Conservation (phyloP, 1,140 invertebrate genomes). For the Cherax quadricarinatus region DNA sequence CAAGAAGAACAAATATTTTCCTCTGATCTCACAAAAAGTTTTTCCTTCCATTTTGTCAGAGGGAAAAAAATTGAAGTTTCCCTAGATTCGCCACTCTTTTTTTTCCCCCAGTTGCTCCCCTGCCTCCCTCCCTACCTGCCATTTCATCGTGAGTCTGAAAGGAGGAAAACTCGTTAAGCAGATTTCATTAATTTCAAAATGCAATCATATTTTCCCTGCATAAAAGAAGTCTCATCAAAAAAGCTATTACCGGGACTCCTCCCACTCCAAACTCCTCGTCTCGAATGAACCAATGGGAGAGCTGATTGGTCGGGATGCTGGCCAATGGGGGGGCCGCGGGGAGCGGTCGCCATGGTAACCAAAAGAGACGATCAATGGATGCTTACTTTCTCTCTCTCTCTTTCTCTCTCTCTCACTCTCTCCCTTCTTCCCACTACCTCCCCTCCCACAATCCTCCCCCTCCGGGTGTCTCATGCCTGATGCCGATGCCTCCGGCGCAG, state of each 20-base stretch:
- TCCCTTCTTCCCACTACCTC: neutral
- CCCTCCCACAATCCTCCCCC: neutral
- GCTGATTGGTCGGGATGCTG: constrained; percentile 51
- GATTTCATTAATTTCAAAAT: constrained; percentile 74
- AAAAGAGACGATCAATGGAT: constrained; percentile 70
- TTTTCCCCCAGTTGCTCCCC: neutral
- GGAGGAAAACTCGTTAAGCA: constrained; percentile 72
- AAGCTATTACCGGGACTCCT: constrained; percentile 70
- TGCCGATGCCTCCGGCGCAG: neutral
- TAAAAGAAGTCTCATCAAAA: constrained; percentile 74
- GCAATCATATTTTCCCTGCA: constrained; percentile 74
- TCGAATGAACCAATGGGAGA: constrained; percentile 51
- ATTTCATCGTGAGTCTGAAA: constrained; percentile 59
- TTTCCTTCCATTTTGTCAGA: constrained; percentile 66
- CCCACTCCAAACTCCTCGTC: constrained; percentile 62
- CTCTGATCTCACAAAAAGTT: constrained; percentile 50
- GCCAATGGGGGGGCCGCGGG: constrained; percentile 53
- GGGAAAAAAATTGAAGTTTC: constrained; percentile 59
- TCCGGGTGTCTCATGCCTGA: constrained; percentile 11
- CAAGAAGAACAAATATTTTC: constrained; percentile 32
- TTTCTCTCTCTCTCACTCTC: neutral
- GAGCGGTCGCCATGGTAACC: constrained; percentile 70
- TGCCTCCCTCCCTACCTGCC: constrained; percentile 39
- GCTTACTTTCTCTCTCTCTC: constrained; percentile 27
- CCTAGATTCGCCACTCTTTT: constrained; percentile 53